Percentiles rank a stretch among this genome's conserved stretches.
phyloP scores from a whole-genome alignment of 2,113 vertebrate genomes.

The Sus scrofa region DNA sequence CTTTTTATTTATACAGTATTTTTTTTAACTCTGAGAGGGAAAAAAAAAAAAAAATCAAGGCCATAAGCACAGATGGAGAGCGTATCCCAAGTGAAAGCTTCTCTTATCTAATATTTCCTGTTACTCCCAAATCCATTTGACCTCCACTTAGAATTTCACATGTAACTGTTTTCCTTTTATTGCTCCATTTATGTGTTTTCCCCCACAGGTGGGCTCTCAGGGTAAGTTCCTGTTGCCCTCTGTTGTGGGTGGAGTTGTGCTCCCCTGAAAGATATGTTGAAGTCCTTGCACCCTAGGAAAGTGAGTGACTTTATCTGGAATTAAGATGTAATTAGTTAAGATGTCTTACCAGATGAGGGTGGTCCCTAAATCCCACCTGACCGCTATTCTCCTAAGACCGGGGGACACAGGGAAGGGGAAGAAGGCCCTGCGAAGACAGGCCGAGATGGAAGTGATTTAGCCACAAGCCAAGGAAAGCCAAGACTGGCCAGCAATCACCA shows the following conservation, averaged over 20 bases:
- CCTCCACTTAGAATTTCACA: background rate
- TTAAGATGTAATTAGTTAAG: background rate
- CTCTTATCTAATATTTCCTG: constrained; percentile 69
- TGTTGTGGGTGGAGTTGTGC: background rate
- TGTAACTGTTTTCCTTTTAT: background rate
- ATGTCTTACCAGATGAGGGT: background rate
- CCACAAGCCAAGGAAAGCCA: background rate
- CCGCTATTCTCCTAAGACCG: background rate
- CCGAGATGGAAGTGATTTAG: background rate
- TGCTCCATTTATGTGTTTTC: background rate
- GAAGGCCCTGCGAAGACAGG: background rate
- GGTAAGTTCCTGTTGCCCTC: background rate
- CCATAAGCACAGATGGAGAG: constrained; percentile 74
- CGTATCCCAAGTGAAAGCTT: background rate
- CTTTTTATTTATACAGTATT: constrained; percentile 80
- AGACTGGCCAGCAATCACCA: too few relatives aligned
- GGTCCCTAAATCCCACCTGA: background rate
- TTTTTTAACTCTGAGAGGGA: constrained; percentile 66
- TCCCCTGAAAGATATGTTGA: background rate
- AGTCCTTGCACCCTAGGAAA: background rate
- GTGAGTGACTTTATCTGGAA: background rate
- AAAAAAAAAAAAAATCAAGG: constrained; percentile 49
- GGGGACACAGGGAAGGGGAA: background rate
- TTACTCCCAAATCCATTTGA: constrained; percentile 35
- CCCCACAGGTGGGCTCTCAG: background rate